Evolutionary conservation across 1,140 invertebrate genomes (phyloP).

Genomic region (Orchesella cincta): DNA sequence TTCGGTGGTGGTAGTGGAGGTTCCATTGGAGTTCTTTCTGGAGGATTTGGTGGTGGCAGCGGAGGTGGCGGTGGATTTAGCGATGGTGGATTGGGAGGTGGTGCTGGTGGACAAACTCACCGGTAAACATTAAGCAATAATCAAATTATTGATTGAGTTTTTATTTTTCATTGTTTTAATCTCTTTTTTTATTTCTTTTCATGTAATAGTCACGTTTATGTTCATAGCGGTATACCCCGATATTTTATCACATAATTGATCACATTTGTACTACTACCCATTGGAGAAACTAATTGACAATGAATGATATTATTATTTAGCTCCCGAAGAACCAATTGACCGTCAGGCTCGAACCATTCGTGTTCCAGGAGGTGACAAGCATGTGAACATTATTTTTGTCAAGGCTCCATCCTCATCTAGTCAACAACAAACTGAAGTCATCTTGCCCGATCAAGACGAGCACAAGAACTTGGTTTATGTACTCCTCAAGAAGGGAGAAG

Average conservation of each 20-base stretch:
- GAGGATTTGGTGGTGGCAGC: neutral
- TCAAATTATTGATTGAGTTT: too few relatives aligned
- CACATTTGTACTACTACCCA: too few relatives aligned
- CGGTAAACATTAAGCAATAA: too few relatives aligned
- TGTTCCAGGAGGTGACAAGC: conserved; percentile 40
- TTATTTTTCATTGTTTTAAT: too few relatives aligned
- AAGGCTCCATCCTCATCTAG: conserved; percentile 22
- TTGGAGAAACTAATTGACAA: too few relatives aligned
- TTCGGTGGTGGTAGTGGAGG: neutral
- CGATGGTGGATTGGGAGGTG: neutral
- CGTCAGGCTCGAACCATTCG: conserved; percentile 21
- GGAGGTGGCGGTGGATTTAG: neutral
- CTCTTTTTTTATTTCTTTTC: too few relatives aligned
- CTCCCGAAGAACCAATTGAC: too few relatives aligned
- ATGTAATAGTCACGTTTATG: too few relatives aligned
- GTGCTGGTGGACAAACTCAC: neutral
- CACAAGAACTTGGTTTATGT: conserved; percentile 37
- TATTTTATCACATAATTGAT: too few relatives aligned
- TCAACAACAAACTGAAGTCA: conserved; percentile 32
- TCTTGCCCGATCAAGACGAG: conserved; percentile 38
- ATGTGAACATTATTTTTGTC: conserved; percentile 41
- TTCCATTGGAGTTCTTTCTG: neutral
- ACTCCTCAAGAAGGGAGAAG: conserved; percentile 29
- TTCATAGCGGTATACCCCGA: too few relatives aligned
- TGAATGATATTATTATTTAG: too few relatives aligned